These are phyloP conservation scores for Megaceryle alcyon DNA, from an alignment of 2,797 vertebrate genomes.

Conservation along the genomic window DNA sequence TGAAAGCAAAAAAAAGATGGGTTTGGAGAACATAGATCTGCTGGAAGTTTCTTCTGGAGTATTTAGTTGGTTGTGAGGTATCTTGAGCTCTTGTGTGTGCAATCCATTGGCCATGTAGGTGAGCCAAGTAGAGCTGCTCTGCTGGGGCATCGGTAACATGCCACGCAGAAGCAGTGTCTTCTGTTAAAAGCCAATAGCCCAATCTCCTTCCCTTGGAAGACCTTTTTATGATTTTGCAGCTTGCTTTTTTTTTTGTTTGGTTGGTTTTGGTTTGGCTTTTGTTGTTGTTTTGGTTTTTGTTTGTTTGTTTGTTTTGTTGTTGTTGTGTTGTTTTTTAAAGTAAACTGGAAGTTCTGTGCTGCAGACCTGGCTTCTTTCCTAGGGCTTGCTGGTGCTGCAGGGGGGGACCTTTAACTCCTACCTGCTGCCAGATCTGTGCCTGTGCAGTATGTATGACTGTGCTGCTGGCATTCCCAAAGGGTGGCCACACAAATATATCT, in stretches of 20 bases:
- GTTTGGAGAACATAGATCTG: neutral
- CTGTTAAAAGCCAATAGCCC: neutral
- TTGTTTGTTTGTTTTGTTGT: neutral
- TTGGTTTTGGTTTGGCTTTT: too few species aligned
- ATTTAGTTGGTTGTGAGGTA: neutral
- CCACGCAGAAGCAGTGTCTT: neutral
- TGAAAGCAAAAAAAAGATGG: too few species aligned
- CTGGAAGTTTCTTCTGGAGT: neutral
- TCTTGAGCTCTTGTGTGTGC: neutral
- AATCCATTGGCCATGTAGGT: accelerated
- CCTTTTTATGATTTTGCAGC: neutral
- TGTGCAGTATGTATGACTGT: neutral
- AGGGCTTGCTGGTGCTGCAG: accelerated
- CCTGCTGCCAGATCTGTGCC: neutral
- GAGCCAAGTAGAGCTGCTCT: neutral
- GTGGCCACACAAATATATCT: neutral
- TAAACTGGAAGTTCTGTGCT: neutral
- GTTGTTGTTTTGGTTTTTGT: too few species aligned
- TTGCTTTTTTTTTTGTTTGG: neutral
- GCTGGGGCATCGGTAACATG: neutral
- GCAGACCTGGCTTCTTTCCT: neutral
- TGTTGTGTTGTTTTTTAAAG: neutral
- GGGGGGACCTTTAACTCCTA: neutral
- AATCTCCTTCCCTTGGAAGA: neutral
- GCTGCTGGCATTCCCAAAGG: neutral